Evolutionary conservation across 2,797 vertebrate species (phyloP), one percentile per base, ranked within the genome.

Genomic region (Dermochelys coriacea): DNA sequence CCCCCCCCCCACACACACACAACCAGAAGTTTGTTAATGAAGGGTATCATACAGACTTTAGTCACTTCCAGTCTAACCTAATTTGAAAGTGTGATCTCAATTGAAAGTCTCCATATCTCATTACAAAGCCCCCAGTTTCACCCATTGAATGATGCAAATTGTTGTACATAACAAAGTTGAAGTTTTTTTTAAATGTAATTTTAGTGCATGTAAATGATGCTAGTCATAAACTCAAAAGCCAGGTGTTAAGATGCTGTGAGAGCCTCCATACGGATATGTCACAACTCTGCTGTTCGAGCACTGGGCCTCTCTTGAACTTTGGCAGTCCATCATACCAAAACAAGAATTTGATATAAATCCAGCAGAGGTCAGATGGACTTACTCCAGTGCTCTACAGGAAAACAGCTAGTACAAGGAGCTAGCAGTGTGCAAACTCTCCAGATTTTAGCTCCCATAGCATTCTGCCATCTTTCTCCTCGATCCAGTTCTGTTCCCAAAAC

Each of bases 1-100:
- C 6, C 7, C 2, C 5, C 4, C 27, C 29, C 3, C 14, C 15
- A n/a, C n/a, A n/a, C n/a, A n/a, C n/a, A n/a, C n/a, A n/a, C 75
- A 12, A 6, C 27, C 15, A 74, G 23, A 74, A 45, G 41, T 15
- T 45, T 27, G 25, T 12, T 75, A 75, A 74, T 12, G 68, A 21
- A 6, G 21, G 71, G 8, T 74, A 74, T 74, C 21, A 5, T 7
- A 21, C 12, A 61, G 61, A n/a, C 61, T 34, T 64, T n/a, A 7
- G 31, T 64, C 34, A 64, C 34, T n/a, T 64, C 15, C 16, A 64
- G 61, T 18, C 34, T 37, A 68, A 34, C 61, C 34, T 41, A 21
- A 41, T 41, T 10, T 71, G 68, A 41, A 77, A 45, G 45, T 29
- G 7, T 77, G 47, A 77, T 49, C 45, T 77, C 45, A 47, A 41